Evolutionary conservation across 2,888 invertebrate genomes (phyloP).

Genomic region (Cheilosia impressa): DNA sequence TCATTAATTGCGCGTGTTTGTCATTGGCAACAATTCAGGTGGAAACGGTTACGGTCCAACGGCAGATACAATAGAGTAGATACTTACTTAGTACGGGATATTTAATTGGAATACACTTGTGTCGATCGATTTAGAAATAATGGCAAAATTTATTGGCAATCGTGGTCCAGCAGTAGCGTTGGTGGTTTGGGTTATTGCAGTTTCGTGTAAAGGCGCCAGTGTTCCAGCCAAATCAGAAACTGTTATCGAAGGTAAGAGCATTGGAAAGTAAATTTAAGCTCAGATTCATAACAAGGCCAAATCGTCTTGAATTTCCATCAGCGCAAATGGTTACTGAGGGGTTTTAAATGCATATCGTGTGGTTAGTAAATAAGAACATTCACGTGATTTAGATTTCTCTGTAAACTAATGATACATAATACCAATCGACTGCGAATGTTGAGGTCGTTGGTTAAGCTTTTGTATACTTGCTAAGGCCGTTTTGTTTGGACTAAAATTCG

Average conservation of each 20-base stretch:
- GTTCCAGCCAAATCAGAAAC: not conserved
- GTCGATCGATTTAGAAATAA: slow-evolving; percentile 1
- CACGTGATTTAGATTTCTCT: no score
- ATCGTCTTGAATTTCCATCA: no score
- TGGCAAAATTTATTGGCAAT: not conserved
- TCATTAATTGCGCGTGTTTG: not conserved
- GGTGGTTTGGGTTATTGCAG: slow-evolving; percentile 16
- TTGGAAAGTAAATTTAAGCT: not conserved
- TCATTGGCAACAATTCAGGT: not conserved
- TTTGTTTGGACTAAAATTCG: no score
- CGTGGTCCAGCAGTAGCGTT: not conserved
- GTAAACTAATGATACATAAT: no score
- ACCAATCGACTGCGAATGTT: no score
- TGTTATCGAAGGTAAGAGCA: slow-evolving; percentile 31
- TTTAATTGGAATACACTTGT: not conserved
- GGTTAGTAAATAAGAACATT: no score
- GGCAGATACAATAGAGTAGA: not conserved
- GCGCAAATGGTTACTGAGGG: no score
- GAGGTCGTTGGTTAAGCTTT: no score
- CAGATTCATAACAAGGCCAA: no score
- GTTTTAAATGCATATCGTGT: no score
- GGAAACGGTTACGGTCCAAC: slow-evolving; percentile 3
- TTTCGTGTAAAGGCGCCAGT: slow-evolving; percentile 4
- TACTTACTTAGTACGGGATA: not conserved
- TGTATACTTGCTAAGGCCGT: no score